Percentiles rank a stretch among this genome's conserved stretches.
Evolutionary conservation across 2,113 vertebrate species (phyloP).

Genomic region (Nestor notabilis): DNA sequence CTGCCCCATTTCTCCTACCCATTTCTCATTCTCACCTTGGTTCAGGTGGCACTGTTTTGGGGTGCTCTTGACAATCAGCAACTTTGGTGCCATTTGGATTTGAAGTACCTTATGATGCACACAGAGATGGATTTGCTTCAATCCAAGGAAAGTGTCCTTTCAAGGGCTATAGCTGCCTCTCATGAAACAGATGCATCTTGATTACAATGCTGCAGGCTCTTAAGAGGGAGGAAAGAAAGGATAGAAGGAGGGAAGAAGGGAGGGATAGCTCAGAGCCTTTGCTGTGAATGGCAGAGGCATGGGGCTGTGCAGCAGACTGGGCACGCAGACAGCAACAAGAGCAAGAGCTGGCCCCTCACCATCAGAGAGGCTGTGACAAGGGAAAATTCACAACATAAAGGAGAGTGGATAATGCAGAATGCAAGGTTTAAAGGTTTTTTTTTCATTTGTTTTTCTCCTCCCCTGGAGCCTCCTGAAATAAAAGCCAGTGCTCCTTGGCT

Average conservation of each 20-base stretch:
- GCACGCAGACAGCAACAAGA: not conserved
- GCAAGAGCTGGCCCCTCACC: fast-evolving
- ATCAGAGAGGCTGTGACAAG: not conserved
- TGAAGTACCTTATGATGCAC: not conserved
- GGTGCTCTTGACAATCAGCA: not conserved
- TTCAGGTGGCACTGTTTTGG: not conserved
- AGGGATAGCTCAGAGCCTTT: not conserved
- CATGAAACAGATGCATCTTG: not conserved
- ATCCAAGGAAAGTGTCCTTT: not conserved
- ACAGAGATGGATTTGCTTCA: not conserved
- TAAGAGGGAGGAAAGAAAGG: not conserved
- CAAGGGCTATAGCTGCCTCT: not conserved
- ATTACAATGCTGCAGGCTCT: not conserved
- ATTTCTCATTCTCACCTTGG: not conserved
- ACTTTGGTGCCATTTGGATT: not conserved
- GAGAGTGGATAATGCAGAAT: not conserved
- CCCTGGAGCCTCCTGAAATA: not conserved
- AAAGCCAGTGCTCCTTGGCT: not conserved
- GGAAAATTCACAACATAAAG: not conserved
- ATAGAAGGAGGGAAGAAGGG: not conserved
- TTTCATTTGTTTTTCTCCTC: not conserved
- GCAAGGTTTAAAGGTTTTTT: not conserved
- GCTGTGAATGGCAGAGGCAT: not conserved
- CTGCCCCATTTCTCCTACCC: not conserved
- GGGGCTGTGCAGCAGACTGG: not conserved